These are phyloP conservation scores for Loriculus beryllinus DNA, from an alignment of 2,797 vertebrate genomes.

Conservation along the genomic window DNA sequence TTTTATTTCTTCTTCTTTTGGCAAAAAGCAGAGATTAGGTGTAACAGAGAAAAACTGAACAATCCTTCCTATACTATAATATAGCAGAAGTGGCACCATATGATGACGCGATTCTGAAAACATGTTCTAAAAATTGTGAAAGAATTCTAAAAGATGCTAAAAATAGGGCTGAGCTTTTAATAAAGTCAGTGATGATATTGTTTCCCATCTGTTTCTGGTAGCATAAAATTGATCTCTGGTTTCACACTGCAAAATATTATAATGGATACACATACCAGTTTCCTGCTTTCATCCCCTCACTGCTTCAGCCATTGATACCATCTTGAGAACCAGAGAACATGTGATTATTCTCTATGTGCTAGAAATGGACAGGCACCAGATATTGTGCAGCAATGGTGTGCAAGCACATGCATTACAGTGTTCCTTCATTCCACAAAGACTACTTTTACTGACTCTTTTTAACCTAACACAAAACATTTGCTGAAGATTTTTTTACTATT, in stretches of 20 bases:
- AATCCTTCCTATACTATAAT: background rate
- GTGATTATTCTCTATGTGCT: background rate
- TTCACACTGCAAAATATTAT: background rate
- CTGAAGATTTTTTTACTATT: background rate
- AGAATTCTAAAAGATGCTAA: background rate
- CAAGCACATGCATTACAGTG: background rate
- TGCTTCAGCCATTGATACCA: background rate
- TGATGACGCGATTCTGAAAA: background rate
- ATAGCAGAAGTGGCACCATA: background rate
- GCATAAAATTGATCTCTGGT: background rate
- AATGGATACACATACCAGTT: background rate
- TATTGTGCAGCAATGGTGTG: accelerated
- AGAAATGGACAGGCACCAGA: background rate
- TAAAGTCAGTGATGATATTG: background rate
- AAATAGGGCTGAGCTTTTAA: conserved; percentile 29
- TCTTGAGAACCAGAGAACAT: background rate
- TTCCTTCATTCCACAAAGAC: background rate
- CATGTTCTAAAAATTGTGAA: conserved; percentile 18
- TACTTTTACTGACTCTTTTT: background rate
- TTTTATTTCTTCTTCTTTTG: background rate
- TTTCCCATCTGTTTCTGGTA: conserved; percentile 33
- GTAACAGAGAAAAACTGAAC: background rate
- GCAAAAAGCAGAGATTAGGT: background rate
- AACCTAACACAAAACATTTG: background rate
- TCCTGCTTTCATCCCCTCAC: background rate